Conservation (phyloP, 2,888 invertebrate genomes). For the Homarus gammarus region DNA sequence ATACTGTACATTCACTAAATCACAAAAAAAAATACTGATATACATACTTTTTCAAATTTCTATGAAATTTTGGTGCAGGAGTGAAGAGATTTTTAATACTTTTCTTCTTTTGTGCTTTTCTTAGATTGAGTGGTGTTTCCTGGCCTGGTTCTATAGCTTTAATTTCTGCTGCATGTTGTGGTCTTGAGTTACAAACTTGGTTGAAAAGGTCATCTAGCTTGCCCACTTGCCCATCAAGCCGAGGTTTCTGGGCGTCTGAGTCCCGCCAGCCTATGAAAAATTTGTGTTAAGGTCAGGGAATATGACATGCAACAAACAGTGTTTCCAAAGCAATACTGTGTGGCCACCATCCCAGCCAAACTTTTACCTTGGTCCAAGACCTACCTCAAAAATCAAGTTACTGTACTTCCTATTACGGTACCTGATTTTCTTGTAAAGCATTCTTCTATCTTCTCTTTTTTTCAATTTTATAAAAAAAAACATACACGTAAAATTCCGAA, state of each 20-base stretch:
- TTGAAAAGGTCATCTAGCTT: slow-evolving; percentile 87
- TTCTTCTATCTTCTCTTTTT: too few relatives aligned
- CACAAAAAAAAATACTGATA: slow-evolving; percentile 9
- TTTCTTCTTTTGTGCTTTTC: slow-evolving; percentile 88
- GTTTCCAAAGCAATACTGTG: neutral
- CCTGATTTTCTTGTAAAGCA: too few relatives aligned
- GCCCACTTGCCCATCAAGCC: slow-evolving; percentile 85
- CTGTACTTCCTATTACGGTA: too few relatives aligned
- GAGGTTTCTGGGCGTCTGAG: slow-evolving; percentile 85
- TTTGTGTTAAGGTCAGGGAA: slow-evolving; percentile 5
- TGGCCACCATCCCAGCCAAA: too few relatives aligned
- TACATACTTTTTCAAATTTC: slow-evolving; percentile 88
- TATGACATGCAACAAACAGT: neutral
- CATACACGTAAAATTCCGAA: too few relatives aligned
- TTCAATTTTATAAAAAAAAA: too few relatives aligned
- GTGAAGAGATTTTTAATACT: slow-evolving; percentile 95
- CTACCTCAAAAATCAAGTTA: too few relatives aligned
- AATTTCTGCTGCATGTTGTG: slow-evolving; percentile 84
- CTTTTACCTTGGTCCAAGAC: too few relatives aligned
- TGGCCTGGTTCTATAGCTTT: slow-evolving; percentile 79
- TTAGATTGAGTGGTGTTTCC: slow-evolving; percentile 84
- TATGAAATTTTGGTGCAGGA: slow-evolving; percentile 97
- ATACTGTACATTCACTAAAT: neutral
- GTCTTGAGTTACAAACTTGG: slow-evolving; percentile 84
- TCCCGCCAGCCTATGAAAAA: slow-evolving; percentile 88